Conservation (phyloP, 2,113 vertebrate genomes). For the Laterallus jamaicensis region DNA sequence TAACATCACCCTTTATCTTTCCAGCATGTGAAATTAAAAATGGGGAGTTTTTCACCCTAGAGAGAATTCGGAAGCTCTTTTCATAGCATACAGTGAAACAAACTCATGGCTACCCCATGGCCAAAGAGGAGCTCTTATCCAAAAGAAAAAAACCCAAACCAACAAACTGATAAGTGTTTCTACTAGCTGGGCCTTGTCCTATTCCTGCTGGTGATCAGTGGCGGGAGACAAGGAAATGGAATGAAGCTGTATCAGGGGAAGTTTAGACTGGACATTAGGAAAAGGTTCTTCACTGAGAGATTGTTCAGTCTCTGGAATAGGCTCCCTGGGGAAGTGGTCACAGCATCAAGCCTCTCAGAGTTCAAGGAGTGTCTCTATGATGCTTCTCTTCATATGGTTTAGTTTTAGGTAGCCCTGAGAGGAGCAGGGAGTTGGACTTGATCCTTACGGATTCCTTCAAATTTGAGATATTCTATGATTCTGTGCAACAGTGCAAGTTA, state of each 20-base stretch:
- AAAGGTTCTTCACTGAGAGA: background rate
- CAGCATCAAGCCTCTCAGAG: background rate
- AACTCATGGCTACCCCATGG: background rate
- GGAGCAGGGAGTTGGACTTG: background rate
- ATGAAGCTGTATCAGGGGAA: background rate
- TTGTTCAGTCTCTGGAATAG: background rate
- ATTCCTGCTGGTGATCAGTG: rapidly evolving
- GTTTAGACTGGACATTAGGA: rapidly evolving
- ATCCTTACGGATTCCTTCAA: background rate
- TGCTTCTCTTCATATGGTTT: rapidly evolving
- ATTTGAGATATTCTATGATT: background rate
- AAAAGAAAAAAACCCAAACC: background rate
- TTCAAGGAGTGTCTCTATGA: background rate
- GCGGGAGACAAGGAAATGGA: background rate
- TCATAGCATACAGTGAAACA: background rate
- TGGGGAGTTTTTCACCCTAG: background rate
- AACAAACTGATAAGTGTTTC: background rate
- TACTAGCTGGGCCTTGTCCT: background rate
- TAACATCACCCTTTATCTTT: background rate
- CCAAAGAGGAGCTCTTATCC: background rate
- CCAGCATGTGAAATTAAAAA: background rate
- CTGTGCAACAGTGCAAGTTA: background rate
- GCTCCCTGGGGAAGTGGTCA: background rate
- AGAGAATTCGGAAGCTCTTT: background rate
- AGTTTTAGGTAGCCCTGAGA: background rate